Evolutionary conservation across 2,888 invertebrate species (phyloP).

Genomic region (Leptopterna dolabrata): DNA sequence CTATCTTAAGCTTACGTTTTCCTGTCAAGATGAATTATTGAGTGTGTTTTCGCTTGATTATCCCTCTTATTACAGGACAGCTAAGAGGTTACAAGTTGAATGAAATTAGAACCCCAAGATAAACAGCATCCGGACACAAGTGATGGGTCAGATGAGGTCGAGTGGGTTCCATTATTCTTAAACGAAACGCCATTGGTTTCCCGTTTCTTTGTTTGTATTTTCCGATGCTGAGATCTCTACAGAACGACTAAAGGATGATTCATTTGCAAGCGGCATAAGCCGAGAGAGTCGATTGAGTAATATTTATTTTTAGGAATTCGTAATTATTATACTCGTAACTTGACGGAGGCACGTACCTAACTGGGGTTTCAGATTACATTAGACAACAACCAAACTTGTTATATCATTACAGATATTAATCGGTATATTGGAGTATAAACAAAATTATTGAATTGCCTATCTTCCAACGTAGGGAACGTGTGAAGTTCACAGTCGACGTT

Average conservation of each 20-base stretch:
- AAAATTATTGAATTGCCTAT: too few species aligned
- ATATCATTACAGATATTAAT: too few species aligned
- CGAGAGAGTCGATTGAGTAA: background rate
- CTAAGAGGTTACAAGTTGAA: background rate
- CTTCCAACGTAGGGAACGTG: too few species aligned
- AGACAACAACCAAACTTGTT: too few species aligned
- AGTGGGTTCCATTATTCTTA: background rate
- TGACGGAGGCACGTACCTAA: background rate
- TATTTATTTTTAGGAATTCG: background rate
- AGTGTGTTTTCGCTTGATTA: too few species aligned
- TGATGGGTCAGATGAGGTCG: background rate
- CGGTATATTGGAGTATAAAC: too few species aligned
- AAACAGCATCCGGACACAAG: background rate
- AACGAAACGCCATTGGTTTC: background rate
- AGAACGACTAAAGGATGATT: background rate
- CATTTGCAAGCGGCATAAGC: background rate
- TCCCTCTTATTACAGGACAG: background rate
- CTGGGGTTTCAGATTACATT: too few species aligned
- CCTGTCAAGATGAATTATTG: too few species aligned
- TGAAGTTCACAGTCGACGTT: too few species aligned
- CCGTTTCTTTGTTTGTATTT: background rate
- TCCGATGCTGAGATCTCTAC: background rate
- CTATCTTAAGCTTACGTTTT: too few species aligned
- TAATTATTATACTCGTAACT: too few species aligned
- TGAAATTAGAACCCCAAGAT: background rate